Base-by-base conservation (phyloP, 2,888 invertebrate species). In the Drosophila prostipennis region DNA sequence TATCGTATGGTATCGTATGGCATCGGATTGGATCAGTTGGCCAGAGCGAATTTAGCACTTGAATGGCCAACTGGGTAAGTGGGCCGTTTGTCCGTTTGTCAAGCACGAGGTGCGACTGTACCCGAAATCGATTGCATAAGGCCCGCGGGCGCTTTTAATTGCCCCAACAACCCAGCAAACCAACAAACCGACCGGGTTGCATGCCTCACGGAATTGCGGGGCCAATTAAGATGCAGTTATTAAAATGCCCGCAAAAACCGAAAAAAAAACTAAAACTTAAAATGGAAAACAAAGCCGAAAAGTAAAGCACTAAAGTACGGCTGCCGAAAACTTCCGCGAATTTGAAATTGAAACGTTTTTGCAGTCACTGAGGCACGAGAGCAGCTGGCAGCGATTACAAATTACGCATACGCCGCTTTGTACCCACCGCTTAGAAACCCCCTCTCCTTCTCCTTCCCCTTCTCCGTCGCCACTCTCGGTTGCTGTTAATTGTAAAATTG, bases 281-380 rank as follows among this genome's bases (percentile, higher is more conserved):
- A 58, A 51, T 11, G 3, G 6, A 10, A 26, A 29, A 26, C 26
- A 26, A 26, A 58, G 16, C 26, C n/a, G 16, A 61, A 19, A 19
- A 57, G 11, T 34, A 61, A 54, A 54, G 32, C 42, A 23, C 13
- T 36, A n/a, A n/a, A 19, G 19, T 19, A 19, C 1, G 19, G 37
- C 39, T 29, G 45, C 39, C 29, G 67, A 68, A 51, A 56, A 63
- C 72, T 72, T 72, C 72, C 71, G 72, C 55, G 56, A 70, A 70
- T 34, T 60, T 51, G 75, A 83, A 87, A 77, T 76, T 77, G 84
- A 81, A 81, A 78, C 87, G 85, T 87, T 87, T 82, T 80, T 61
- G 78, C 85, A 82, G 81, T 87, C 81, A 82, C 87, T 82, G 88
- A 82, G 82, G 82, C 88, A 82, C 88, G 81, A 76, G 87, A 87